Conservation (phyloP, 2,113 vertebrate genomes). For the Lepisosteus osseus region DNA sequence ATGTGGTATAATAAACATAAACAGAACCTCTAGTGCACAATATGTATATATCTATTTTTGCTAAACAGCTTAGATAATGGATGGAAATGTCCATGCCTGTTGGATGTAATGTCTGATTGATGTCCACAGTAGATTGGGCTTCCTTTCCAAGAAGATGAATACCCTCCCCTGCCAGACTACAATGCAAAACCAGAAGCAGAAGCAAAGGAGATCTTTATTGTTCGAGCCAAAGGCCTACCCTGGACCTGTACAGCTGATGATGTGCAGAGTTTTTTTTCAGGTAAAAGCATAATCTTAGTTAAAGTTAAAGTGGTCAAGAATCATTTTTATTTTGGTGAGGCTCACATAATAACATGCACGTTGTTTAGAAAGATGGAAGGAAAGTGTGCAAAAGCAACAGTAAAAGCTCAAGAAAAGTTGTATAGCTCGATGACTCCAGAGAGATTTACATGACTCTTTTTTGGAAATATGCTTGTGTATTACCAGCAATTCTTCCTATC, state of each 20-base stretch:
- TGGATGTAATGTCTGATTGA: not conserved
- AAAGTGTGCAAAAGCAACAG: too few relatives aligned
- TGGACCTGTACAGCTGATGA: constrained; percentile 83
- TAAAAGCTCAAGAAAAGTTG: too few relatives aligned
- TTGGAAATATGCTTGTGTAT: too few relatives aligned
- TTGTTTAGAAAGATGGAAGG: too few relatives aligned
- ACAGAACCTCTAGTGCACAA: not conserved
- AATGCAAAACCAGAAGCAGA: constrained; percentile 38
- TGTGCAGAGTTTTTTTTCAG: constrained; percentile 84
- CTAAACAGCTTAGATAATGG: not conserved
- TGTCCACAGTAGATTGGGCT: constrained; percentile 48
- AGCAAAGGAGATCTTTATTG: constrained; percentile 68
- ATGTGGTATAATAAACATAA: too few relatives aligned
- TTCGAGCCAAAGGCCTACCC: constrained; percentile 81
- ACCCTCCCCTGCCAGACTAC: constrained; percentile 66
- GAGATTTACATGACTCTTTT: too few relatives aligned
- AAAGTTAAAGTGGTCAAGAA: too few relatives aligned
- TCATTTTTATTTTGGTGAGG: too few relatives aligned
- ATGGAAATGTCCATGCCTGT: too few relatives aligned
- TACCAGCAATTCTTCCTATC: too few relatives aligned
- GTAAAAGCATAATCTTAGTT: constrained; percentile 48
- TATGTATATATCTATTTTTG: not conserved
- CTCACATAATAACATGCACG: too few relatives aligned
- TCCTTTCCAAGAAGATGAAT: constrained; percentile 57
- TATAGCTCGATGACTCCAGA: too few relatives aligned